Evolutionary conservation across 2,888 invertebrate genomes (phyloP), one percentile per base, ranked within the genome.

Genomic region (Itoplectis maculator): DNA sequence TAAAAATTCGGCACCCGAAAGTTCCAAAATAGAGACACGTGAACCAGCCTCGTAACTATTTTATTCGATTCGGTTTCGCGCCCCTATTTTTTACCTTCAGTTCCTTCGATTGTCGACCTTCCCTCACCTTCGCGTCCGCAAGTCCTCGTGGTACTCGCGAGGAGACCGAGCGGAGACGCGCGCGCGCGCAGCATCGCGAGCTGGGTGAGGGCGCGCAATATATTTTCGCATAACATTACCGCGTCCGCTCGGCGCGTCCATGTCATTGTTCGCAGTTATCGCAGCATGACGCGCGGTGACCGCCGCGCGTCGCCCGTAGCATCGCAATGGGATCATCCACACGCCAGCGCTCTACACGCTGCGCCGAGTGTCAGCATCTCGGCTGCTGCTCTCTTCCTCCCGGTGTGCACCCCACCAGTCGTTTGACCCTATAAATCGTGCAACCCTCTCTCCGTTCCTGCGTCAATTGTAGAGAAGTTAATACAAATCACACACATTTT

Each of bases 191-290:
- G 49, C 37, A 69, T 69, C 35, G 40, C 70, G 23, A 29, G 29
- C 23, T 8, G 23, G 63, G 13, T 5, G 29, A 54, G 45, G 29
- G 15, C 29, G 56, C 45, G 35, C 70, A 47, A 72, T 72, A 47
- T 72, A 72, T 59, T 72, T 88, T 89, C 87, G 87, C 88, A 88
- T 88, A 88, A 88, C 88, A 89, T 89, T 88, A 89, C 89, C 87
- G 88, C 88, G 90, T 89, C 89, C 89, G 90, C 86, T 88, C n/a
- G n/a, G n/a, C n/a, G 88, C 88, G 89, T 89, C 88, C 88, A 86
- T 86, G 88, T 88, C 87, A 90, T 91, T 91, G 91, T 91, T 88
- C 88, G 88, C 88, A 88, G 86, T 88, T 90, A 90, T 84, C 86
- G 86, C 82, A 88, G 89, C 91, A 89, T 91, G 89, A 90, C 90